These are phyloP conservation scores for Dicycla oo DNA, from an alignment of 2,888 invertebrate species.

Conservation along the genomic window DNA sequence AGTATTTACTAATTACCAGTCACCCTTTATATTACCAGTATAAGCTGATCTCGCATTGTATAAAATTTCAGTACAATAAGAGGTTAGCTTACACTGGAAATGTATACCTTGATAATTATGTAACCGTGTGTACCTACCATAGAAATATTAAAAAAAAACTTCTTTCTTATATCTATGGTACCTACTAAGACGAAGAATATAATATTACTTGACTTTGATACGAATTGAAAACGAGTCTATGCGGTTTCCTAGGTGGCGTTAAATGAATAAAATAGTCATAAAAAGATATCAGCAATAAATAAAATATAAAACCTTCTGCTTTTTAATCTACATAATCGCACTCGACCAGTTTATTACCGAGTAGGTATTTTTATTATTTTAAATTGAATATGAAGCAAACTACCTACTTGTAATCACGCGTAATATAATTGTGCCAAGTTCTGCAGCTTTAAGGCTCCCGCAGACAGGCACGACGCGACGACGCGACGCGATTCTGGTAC, in stretches of 20 bases:
- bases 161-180: too few relatives aligned
- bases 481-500: too few relatives aligned
- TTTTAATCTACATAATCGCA: conserved; percentile 33
- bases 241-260: conserved; percentile 16
- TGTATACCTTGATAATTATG: too few relatives aligned
- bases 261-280: conserved; percentile 21
- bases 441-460: neutral
- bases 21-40: too few relatives aligned
- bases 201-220: neutral
- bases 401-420: conserved; percentile 7
- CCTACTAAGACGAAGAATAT: neutral
- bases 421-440: conserved; percentile 30
- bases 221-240: conserved; percentile 11
- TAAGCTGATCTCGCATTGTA: too few relatives aligned
- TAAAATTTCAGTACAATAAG: too few relatives aligned
- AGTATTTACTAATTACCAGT: too few relatives aligned
- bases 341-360: conserved; percentile 25
- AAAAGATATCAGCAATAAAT: conserved; percentile 40
- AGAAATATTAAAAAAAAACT: too few relatives aligned
- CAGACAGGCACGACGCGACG: too few relatives aligned
- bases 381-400: conserved; percentile 25
- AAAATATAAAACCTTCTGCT: conserved; percentile 29
- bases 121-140: too few relatives aligned
- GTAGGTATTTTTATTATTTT: conserved; percentile 42
- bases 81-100: too few relatives aligned